Evolutionary conservation across 2,797 vertebrate species (phyloP).

Genomic region (Poliocrania exsul): DNA sequence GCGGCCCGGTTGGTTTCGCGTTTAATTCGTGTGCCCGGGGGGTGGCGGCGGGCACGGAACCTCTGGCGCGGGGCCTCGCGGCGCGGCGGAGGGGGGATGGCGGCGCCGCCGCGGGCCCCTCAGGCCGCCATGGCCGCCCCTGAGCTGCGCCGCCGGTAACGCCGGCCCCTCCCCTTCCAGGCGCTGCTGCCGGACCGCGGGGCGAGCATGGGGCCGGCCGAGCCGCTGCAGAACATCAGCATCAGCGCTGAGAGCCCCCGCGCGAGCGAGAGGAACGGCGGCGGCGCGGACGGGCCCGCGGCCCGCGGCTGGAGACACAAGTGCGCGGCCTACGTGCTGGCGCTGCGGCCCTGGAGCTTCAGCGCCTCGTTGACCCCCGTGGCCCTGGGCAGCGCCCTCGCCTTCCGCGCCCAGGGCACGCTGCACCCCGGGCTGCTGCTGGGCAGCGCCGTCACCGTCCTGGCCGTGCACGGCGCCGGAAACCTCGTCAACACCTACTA

Average conservation of each 20-base stretch:
- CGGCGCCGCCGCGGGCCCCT: background rate
- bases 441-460: conserved; percentile 90
- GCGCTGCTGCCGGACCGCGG: background rate
- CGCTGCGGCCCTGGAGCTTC: conserved; percentile 94
- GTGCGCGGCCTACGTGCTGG: conserved; percentile 93
- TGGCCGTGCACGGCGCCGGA: conserved; percentile 94
- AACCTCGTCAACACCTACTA: conserved; percentile 98
- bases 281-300: conserved; percentile 38
- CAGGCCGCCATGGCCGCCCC: accelerated
- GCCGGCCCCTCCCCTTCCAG: background rate
- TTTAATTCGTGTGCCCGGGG: accelerated
- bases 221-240: conserved; percentile 63
- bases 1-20: accelerated
- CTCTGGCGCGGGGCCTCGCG: background rate
- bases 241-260: conserved; percentile 72
- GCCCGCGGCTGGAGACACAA: conserved; percentile 79
- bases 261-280: conserved; percentile 71
- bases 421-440: conserved; percentile 87
- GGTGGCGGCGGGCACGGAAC: background rate
- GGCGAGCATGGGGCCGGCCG: conserved; percentile 22
- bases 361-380: conserved; percentile 94
- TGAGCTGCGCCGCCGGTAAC: background rate
- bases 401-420: conserved; percentile 88
- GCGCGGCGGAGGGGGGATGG: background rate
- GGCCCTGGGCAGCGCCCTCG: conserved; percentile 92